These are phyloP conservation scores for Leptodactylus fuscus DNA, from an alignment of 2,113 vertebrate species.

Conservation along the genomic window DNA sequence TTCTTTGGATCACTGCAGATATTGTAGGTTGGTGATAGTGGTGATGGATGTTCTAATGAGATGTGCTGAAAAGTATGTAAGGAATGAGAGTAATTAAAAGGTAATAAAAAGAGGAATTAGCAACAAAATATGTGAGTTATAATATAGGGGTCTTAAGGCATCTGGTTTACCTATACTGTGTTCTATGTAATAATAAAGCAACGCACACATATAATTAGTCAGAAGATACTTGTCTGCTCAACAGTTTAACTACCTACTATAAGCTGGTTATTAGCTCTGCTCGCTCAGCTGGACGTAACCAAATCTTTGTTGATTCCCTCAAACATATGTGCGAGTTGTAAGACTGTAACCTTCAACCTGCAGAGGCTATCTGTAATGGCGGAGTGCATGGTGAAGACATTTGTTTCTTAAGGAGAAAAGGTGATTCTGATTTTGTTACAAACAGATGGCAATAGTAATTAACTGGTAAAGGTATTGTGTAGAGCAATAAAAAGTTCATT, in stretches of 20 bases:
- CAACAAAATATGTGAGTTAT: not conserved
- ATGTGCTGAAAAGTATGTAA: not conserved
- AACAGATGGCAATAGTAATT: constrained; percentile 47
- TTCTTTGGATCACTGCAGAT: not conserved
- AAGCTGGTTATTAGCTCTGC: constrained; percentile 25
- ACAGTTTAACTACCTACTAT: constrained; percentile 17
- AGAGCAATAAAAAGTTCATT: not conserved
- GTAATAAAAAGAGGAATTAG: constrained; percentile 32
- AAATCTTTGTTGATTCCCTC: constrained; percentile 38
- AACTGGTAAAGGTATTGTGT: constrained; percentile 1
- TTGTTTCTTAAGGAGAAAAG: constrained; percentile 19
- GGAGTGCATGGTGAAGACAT: constrained; percentile 11
- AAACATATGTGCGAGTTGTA: constrained; percentile 22
- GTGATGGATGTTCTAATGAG: not conserved
- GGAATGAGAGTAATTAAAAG: constrained; percentile 42
- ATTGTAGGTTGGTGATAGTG: not conserved
- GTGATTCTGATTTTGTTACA: constrained; percentile 19
- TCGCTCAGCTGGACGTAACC: constrained; percentile 21
- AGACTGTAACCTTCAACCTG: constrained; percentile 37
- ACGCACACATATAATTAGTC: constrained; percentile 40
- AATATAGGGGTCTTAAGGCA: constrained; percentile 4
- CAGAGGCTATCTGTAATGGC: not conserved
- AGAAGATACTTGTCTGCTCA: constrained; percentile 34
- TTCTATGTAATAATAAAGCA: constrained; percentile 25
- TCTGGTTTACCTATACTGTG: constrained; percentile 31